A percentile compares a stretch with the other conserved stretches of the same genome.
phyloP scores from a whole-genome alignment of 2,113 vertebrate species.

The Pogonocichla stellata region DNA sequence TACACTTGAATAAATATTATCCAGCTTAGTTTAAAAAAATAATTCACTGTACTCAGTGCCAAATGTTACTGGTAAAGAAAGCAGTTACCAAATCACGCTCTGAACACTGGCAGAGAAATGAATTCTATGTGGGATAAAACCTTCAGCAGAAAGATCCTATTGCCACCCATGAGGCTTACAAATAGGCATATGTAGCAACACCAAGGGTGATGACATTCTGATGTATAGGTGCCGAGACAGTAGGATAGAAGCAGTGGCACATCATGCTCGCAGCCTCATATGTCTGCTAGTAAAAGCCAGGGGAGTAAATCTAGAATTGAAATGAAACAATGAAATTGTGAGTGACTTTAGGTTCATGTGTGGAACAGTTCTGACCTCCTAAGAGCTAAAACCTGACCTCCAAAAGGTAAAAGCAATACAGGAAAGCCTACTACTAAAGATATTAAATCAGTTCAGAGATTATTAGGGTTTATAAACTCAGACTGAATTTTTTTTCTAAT shows the following conservation, averaged over 20 bases:
- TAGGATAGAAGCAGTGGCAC: not conserved
- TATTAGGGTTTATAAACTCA: constrained; percentile 41
- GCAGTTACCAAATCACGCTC: not conserved
- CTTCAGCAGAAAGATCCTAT: not conserved
- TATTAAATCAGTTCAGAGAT: constrained; percentile 46
- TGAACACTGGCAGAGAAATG: not conserved
- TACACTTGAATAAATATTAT: not conserved
- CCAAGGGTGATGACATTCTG: not conserved
- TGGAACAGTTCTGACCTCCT: constrained; percentile 7
- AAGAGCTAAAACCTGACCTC: constrained; percentile 32
- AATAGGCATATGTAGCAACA: not conserved
- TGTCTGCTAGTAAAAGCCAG: not conserved
- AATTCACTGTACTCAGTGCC: not conserved
- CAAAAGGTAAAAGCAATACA: constrained; percentile 46
- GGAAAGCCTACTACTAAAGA: constrained; percentile 46
- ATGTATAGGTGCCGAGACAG: not conserved
- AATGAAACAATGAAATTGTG: not conserved
- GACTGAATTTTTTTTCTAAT: constrained; percentile 20
- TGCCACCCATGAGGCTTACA: not conserved
- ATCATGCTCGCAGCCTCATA: not conserved
- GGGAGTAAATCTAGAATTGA: constrained; percentile 18
- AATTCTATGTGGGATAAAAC: not conserved
- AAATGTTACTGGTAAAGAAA: not conserved
- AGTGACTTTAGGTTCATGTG: not conserved
- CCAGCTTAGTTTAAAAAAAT: not conserved